Conservation (phyloP, 35 echinoderm and acorn worm species). For the Amphiura filiformis region DNA sequence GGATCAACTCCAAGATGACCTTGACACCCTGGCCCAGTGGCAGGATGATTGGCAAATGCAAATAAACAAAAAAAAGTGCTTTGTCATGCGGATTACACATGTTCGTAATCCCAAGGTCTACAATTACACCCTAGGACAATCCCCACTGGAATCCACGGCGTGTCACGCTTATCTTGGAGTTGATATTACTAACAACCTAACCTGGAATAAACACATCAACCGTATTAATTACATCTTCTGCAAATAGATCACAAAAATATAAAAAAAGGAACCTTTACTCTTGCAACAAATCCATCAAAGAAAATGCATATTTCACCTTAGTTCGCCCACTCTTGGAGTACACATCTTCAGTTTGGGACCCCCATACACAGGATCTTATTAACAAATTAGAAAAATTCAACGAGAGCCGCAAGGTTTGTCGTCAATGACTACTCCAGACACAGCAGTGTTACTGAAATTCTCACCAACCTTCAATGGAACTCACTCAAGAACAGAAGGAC, state of each 20-base stretch:
- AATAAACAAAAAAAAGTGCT: constrained; percentile 13
- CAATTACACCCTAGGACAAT: background rate
- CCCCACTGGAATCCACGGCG: too few relatives aligned
- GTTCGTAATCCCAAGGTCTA: background rate
- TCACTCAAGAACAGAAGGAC: too few relatives aligned
- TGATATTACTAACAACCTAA: constrained; percentile 10
- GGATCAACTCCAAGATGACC: too few relatives aligned
- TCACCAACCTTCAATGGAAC: too few relatives aligned
- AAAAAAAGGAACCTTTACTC: constrained; percentile 17
- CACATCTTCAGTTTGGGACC: constrained; percentile 13
- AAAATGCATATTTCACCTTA: constrained; percentile 10
- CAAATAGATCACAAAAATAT: background rate
- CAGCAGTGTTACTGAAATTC: constrained; percentile 16
- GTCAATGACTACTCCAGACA: background rate
- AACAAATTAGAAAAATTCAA: constrained; percentile 29
- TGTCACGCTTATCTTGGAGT: constrained; percentile 40
- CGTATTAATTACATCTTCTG: background rate
- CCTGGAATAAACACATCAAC: constrained; percentile 43
- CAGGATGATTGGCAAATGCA: too few relatives aligned
- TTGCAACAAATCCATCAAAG: constrained; percentile 12
- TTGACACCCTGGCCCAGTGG: too few relatives aligned
- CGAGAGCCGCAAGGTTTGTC: constrained; percentile 6
- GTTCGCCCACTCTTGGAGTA: constrained; percentile 21
- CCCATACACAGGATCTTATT: background rate
- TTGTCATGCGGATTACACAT: constrained; percentile 2